Evolutionary conservation across 1,140 invertebrate species (phyloP), one percentile per base, ranked within the genome.

Genomic region (Trichomalopsis sarcophagae): DNA sequence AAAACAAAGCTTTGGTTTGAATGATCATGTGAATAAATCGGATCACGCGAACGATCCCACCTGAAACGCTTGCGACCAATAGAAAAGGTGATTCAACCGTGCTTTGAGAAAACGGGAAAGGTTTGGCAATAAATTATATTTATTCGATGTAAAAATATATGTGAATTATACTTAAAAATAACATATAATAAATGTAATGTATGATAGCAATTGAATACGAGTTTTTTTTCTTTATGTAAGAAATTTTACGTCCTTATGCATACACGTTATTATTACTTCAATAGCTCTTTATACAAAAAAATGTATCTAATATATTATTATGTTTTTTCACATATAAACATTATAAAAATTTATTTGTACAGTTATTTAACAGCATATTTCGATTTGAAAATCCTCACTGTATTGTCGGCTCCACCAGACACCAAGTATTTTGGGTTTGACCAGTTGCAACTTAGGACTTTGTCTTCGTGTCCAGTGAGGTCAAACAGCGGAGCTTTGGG

Each of bases 371-470:
- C 40, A 40, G 88, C 85, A 84, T 91, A 87, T 82, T 95, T 95
- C 0, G 96, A 94, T 92, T 96, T 96, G 89, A 97, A 99, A 89
- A 99, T 96, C 91, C 98, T 96, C 27, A 99, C 94, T 44, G 97
- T 97, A 91, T 98, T 99, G 92, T 99, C 99, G 40, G 97, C 96
- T 10, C 97, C 97, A 27, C 98, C 99, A 82, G 98, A 99, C 62
- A 99, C 94, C 80, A 99, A 96, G 50, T 97, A 94, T 71, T 96
- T 94, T 0, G 96, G 95, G 93, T 98, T 96, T 4, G 97, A 96
- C 99, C 99, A 99, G 93, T 99, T 97, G 88, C 97, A 97, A 89
- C 97, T 96, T 33, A 99, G 93, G 3, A 99, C 96, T 94, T 99
- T 99, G 87, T 99, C 98, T 88, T 97, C 96, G 90, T 99, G 99